These are phyloP conservation scores for Thunnus maccoyii DNA, from an alignment of 2,113 vertebrate genomes.

Conservation along the genomic window DNA sequence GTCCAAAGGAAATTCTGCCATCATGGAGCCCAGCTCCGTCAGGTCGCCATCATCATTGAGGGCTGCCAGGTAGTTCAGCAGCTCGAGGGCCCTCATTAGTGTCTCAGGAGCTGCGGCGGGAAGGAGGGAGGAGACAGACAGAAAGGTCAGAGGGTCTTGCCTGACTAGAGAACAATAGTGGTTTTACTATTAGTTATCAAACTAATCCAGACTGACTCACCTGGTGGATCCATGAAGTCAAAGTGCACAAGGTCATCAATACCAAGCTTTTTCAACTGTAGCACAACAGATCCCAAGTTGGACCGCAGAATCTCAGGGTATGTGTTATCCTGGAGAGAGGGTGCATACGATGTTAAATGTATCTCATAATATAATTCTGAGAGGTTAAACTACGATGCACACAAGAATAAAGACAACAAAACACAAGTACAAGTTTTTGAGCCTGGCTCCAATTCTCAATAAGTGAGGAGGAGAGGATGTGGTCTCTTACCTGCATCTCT, in stretches of 20 bases:
- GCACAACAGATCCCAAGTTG: conserved; percentile 97
- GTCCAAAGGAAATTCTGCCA: conserved; percentile 98
- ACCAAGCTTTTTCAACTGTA: conserved; percentile 98
- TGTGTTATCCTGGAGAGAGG: conserved; percentile 92
- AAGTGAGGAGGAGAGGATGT: not conserved
- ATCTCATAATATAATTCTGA: not conserved
- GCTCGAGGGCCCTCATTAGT: conserved; percentile 97
- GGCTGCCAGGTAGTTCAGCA: conserved; percentile 97
- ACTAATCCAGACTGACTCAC: conserved; percentile 74
- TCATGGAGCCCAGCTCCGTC: conserved; percentile 99
- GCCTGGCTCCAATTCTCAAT: not conserved
- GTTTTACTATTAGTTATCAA: not conserved
- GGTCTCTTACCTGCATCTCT: conserved; percentile 96
- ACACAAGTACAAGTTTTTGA: not conserved
- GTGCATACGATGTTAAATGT: not conserved
- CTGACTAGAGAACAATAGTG: not conserved
- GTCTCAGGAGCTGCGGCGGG: conserved; percentile 93
- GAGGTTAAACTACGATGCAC: not conserved
- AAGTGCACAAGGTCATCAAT: conserved; percentile 99
- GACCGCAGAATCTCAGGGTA: conserved; percentile 98
- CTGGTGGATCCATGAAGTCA: conserved; percentile 99
- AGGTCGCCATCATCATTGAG: conserved; percentile 98
- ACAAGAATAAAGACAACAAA: not conserved
- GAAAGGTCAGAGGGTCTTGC: not conserved
- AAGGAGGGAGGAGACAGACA: not conserved